Base-by-base conservation (phyloP, 2,113 vertebrate species). In the Gymnobelideus leadbeateri region DNA sequence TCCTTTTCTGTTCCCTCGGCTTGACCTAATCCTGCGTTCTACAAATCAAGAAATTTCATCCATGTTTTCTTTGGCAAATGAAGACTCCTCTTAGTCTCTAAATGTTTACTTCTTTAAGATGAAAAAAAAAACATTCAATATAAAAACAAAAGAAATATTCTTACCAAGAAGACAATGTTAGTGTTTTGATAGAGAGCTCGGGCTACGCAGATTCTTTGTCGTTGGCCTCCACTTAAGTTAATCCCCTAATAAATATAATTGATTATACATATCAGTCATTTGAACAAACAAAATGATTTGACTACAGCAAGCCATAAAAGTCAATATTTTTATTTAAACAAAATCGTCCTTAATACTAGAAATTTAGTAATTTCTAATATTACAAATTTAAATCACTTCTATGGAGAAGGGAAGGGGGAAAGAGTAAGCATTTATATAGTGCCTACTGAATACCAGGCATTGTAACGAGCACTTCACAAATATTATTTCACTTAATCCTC, bases 111-210 rank as follows among this genome's bases (percentile, higher is more conserved):
- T 47, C 91, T 96, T 26, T 37, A 55, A 51, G 92, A 19, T 6
- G 26, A 47, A 89, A 50, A 89, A 50, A 21, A n/a, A 96, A n/a
- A n/a, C n/a, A 54, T 28, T 25, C 89, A 24, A 96, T 96, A 92
- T 54, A 28, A 93, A 96, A 90, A 3, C 1, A 6, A 93, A 94
- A 90, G 14, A 26, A 43, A 24, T 53, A 93, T 77, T 93, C 99
- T 99, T 98, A 99, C 99, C 99, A 99, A 97, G 98, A 99, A 99
- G 97, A 99, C 99, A 5, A 99, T 99, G 98, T 99, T 99, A 98
- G 99, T 99, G 98, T 99, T 99, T 97, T 99, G 99, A 98, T 99
- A 99, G 89, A 99, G 99, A 1, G 99, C 99, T 97, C 99, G 98
- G 92, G 99, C 99, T 96, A 99, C 99, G 91, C 99, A 99, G 98